Base-by-base conservation (phyloP, 2,797 vertebrate genomes). In the Chromobotia macracanthus region DNA sequence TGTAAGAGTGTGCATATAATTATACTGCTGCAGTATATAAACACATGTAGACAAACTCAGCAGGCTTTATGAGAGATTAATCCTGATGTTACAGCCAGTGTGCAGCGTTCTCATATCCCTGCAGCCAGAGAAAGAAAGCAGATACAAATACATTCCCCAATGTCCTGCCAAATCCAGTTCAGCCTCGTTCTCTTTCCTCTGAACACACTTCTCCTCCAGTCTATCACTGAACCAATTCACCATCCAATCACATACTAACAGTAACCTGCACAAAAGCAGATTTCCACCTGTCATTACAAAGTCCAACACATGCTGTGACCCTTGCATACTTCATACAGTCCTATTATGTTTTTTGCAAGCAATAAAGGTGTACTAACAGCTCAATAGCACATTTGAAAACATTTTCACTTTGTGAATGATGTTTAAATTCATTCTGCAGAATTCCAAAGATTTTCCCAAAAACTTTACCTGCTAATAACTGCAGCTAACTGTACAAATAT, bases 121-220 rank as follows among this genome's bases (percentile, higher is more conserved):
- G 48, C 50, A 75, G 8, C 68, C 25, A 64, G 31, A 56, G 56
- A 58, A 19, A 80, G 71, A 82, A 63, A 68, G 28, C n/a, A 66
- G 79, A 85, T 63, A 80, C 35, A 56, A 80, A 67, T 16, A 23
- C 51, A 56, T 23, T 70, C 71, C 77, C 79, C 12, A 56, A 64
- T 63, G 56, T 21, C 46, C 51, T 41, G 19, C 15, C 65, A 67
- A 50, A 77, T 23, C 31, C 19, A 77, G 65, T 74, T 75, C 79
- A 69, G 53, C 41, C 55, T 44, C 48, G 18, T 15, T 70, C 31
- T 23, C 23, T 70, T 31, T 44, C 35, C 48, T 53, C 15, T 18
- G 25, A 66, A 67, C 72, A 69, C 55, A 61, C 18, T 10, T 13
- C 28, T 66, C 50, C 28, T 66, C 38, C 67, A 58, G 18, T 28